Evolutionary conservation across 2,113 vertebrate species (phyloP).

Genomic region (Paracyprichromis sp.): DNA sequence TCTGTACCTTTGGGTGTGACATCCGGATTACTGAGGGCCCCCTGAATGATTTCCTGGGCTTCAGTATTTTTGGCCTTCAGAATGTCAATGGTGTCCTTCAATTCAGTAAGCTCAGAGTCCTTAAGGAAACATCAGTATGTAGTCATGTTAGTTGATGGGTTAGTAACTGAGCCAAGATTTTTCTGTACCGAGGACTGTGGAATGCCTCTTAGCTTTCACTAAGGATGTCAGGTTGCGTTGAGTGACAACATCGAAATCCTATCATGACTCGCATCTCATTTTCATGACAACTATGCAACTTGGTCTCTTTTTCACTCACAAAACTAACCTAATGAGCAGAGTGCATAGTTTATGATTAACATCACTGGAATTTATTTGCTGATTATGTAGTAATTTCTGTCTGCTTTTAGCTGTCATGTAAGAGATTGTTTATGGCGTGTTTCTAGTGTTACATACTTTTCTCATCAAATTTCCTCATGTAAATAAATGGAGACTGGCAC

Average conservation of each 20-base stretch:
- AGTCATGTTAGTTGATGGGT: background rate
- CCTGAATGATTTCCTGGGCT: slow-evolving; percentile 89
- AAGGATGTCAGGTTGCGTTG: background rate
- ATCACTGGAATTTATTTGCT: background rate
- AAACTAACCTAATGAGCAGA: background rate
- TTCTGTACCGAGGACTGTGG: background rate
- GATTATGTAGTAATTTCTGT: background rate
- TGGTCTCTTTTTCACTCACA: background rate
- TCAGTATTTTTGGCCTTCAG: slow-evolving; percentile 91
- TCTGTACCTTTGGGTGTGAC: slow-evolving; percentile 80
- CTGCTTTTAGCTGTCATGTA: background rate
- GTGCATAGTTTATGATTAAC: background rate
- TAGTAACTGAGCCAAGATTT: background rate
- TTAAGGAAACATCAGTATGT: slow-evolving; percentile 36
- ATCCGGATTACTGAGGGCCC: slow-evolving; percentile 80
- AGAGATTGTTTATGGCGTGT: background rate
- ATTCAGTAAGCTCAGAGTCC: slow-evolving; percentile 86
- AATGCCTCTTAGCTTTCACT: background rate
- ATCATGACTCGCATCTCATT: background rate
- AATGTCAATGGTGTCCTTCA: slow-evolving; percentile 90
- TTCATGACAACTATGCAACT: background rate
- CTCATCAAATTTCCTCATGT: background rate
- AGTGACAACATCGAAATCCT: slow-evolving; percentile 20
- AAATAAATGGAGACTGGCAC: background rate
- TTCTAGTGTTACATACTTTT: background rate